Conservation (phyloP, 1,140 invertebrate species). For the Brachionus paranguensis region DNA sequence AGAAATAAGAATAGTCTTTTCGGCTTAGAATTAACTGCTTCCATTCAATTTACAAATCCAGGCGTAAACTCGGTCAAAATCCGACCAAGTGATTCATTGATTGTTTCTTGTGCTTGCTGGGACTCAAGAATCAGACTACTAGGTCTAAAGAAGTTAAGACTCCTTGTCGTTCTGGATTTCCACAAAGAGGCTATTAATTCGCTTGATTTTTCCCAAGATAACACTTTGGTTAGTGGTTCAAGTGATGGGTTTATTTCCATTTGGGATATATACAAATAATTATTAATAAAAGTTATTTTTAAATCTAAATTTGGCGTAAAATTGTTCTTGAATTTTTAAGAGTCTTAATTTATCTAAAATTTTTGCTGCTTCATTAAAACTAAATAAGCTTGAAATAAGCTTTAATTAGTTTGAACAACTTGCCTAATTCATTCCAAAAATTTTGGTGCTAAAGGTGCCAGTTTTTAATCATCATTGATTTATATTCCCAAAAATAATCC, state of each 20-base stretch:
- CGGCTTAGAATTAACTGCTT: not conserved
- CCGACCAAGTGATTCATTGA: not conserved
- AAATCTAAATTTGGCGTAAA: not conserved
- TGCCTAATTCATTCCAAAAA: not conserved
- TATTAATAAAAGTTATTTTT: not conserved
- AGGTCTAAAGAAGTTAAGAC: not conserved
- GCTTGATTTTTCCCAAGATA: not conserved
- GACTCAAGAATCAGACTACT: constrained; percentile 2
- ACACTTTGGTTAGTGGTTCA: not conserved
- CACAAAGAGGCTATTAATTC: constrained; percentile 16
- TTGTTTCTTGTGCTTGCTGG: not conserved
- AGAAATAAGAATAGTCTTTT: not conserved
- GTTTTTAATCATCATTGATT: not conserved
- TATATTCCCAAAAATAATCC: too few relatives aligned
- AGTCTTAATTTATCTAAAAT: not conserved
- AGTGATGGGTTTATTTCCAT: constrained; percentile 2
- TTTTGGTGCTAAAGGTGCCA: not conserved
- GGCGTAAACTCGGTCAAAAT: constrained; percentile 21
- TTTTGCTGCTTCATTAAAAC: not conserved
- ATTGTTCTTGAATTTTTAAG: not conserved
- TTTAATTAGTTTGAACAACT: not conserved
- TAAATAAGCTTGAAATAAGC: not conserved
- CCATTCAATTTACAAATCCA: not conserved
- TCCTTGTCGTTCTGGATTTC: constrained; percentile 25
- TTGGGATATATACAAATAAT: constrained; percentile 29